Evolutionary conservation across 1,140 invertebrate species (phyloP), one percentile per base, ranked within the genome.

Genomic region (Philotrypesis tridentata): DNA sequence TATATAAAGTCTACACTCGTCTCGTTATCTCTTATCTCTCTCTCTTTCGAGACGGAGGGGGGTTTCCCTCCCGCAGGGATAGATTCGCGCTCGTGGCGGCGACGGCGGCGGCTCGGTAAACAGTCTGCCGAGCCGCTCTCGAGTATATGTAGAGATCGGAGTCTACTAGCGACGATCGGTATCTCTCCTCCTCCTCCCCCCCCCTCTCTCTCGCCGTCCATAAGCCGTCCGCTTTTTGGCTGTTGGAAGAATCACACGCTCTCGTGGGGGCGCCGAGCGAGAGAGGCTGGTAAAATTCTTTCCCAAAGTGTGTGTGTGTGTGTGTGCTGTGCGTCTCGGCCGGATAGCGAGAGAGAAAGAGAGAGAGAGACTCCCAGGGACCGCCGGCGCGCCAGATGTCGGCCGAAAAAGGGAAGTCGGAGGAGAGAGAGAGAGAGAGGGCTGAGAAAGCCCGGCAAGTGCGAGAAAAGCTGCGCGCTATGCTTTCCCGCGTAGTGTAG

Each of bases 331-430:
- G n/a, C n/a, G 33, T 43, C 33, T 33, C 60, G 29, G n/a, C n/a
- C n/a, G n/a, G n/a, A n/a, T n/a, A n/a, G n/a, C n/a, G n/a, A n/a
- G n/a, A n/a, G n/a, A n/a, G n/a, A n/a, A n/a, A n/a, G n/a, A n/a
- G n/a, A n/a, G n/a, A n/a, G n/a, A n/a, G n/a, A 37, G 31, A 55
- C 68, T 33, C 21, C 67, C 21, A 33, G 21, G 27, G 25, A n/a
- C 8, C 9, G 12, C 55, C 55, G 14, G 21, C 74, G 74, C 61
- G 61, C 74, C 74, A 76, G 74, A 76, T 76, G 74, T 76, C 61
- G 74, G 27, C 25, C 60, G 74, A 76, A 65, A 76, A 65, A 76
- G 61, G 74, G 74, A 76, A 60, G n/a, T n/a, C n/a, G n/a, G n/a
- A n/a, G n/a, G n/a, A n/a, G n/a, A n/a, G n/a, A n/a, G n/a, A n/a